Conservation (phyloP, 2,888 invertebrate genomes). For the Rhodophaea formosa region DNA sequence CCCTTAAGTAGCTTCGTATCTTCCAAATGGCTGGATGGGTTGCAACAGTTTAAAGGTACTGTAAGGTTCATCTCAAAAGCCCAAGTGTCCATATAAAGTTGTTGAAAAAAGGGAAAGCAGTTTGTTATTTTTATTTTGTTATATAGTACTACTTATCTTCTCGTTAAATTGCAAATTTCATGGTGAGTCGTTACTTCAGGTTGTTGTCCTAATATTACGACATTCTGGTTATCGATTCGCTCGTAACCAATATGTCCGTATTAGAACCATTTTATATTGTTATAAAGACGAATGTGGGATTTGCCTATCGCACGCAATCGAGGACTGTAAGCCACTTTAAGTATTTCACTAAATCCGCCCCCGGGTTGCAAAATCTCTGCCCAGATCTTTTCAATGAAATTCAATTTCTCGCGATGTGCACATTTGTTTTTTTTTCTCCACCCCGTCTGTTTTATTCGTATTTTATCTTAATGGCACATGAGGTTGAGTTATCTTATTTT, state of each 20-base stretch:
- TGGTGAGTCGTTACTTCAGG: neutral
- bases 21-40: no score
- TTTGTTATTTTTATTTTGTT: no score
- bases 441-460: conserved; percentile 38
- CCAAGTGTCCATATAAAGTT: no score
- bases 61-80: no score
- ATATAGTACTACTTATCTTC: no score
- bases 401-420: conserved; percentile 63
- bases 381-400: conserved; percentile 69
- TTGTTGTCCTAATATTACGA: neutral
- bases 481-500: conserved; percentile 19
- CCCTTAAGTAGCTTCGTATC: no score
- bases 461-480: conserved; percentile 24
- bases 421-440: conserved; percentile 48
- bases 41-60: no score
- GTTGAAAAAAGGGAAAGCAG: no score
- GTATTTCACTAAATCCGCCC: conserved; percentile 61
- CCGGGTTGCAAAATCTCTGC: conserved; percentile 58
- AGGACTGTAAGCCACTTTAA: conserved; percentile 66
- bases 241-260: conserved; percentile 35
- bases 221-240: neutral
- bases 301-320: conserved; percentile 70
- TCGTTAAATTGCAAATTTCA: no score
- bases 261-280: conserved; percentile 53
- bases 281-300: conserved; percentile 52